Base-by-base conservation (phyloP, 2,113 vertebrate species). In the Collichthys lucidus region DNA sequence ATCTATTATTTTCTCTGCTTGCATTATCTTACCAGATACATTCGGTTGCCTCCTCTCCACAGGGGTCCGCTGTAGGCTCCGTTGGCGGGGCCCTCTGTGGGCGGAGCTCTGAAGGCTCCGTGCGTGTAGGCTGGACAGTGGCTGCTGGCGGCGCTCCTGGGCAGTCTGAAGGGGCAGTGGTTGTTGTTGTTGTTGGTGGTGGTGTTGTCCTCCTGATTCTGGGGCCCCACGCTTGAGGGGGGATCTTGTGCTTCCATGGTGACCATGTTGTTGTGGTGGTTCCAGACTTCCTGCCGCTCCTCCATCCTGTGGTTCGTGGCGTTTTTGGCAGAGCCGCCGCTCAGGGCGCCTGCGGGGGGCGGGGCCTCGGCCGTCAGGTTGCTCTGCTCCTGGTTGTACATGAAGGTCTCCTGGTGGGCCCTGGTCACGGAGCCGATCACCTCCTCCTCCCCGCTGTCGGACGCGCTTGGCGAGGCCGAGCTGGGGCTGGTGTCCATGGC, bases 331-430 rank as follows among this genome's bases (percentile, higher is more conserved):
- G 59, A 16, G 42, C 26, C 60, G 0, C 8, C 4, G 73, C 89
- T 89, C 56, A 90, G 90, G 70, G 70, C 77, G 3, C 70, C 90
- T 1, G 82, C 87, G 3, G 65, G 52, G 82, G 91, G 46, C 26
- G 89, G 60, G 78, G 88, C 64, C 70, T 94, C 93, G 0, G 87
- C 61, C 0, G 88, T 61, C 65, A 85, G 94, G 92, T 92, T 94
- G 50, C 90, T 91, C 55, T 94, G 95, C 17, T 97, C 97, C 74
- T 98, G 97, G 93, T 97, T 98, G 90, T 97, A 98, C 96, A 97
- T 95, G 86, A 98, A 98, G 70, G 96, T 98, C 88, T 97, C 96
- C 91, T 97, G 97, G 82, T 97, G 97, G 29, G 96, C 96, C 78
- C 96, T 93, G 16, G 96, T 97, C 79, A 97, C 97, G 44, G 96